Conservation (phyloP, 2,113 vertebrate species). For the Neomonachus schauinslandi region DNA sequence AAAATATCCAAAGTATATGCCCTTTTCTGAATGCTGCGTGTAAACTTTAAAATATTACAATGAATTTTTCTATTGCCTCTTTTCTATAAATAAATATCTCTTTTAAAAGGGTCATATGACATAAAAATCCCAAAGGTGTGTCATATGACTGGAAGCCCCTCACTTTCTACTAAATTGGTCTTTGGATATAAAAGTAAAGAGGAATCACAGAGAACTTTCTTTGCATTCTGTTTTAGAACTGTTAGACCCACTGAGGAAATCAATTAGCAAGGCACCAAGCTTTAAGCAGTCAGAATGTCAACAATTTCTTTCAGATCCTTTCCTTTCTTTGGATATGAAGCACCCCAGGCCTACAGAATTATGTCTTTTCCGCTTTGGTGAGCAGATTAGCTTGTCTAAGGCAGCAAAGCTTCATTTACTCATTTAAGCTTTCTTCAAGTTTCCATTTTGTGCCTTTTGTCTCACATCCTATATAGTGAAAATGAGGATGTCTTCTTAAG, state of each 20-base stretch:
- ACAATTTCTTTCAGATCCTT: neutral
- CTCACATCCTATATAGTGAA: neutral
- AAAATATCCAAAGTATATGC: neutral
- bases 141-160: neutral
- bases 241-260: neutral
- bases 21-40: neutral
- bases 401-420: neutral
- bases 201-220: neutral
- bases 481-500: neutral
- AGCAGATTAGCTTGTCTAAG: neutral
- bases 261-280: neutral
- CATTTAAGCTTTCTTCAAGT: neutral
- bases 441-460: neutral
- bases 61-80: neutral
- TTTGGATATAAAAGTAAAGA: neutral
- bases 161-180: neutral
- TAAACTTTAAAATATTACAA: neutral
- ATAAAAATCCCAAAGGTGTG: neutral
- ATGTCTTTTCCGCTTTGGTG: conserved; percentile 12
- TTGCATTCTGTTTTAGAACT: neutral
- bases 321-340: neutral
- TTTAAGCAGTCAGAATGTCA: neutral
- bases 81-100: neutral
- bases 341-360: neutral
- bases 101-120: neutral